Base-by-base conservation (phyloP, 64 coral and sea anemone genomes). In the Hydrozoanthus tunicans region DNA sequence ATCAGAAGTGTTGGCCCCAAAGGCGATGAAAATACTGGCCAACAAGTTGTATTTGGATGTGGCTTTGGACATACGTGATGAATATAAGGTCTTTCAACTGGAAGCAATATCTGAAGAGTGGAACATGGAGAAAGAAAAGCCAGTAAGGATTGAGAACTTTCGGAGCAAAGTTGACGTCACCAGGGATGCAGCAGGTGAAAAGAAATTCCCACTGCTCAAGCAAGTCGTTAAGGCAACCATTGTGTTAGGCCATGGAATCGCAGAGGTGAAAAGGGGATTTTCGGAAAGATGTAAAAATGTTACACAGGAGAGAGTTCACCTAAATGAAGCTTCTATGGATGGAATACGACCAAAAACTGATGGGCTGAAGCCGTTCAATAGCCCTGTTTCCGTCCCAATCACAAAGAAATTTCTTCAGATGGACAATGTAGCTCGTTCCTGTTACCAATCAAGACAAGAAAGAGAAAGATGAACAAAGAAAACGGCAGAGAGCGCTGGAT, bases 381-480 rank as follows among this genome's bases (percentile, higher is more conserved):
- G 60, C 60, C 60, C 60, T 62, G 60, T 11, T 62, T 62, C 61
- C 70, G 51, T 78, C 52, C 76, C 61, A n/a, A 67, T 67, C 23
- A 84, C 61, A 84, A 84, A 84, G 60, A 67, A 84, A 67, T 65
- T 74, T 11, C 83, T 73, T 71, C 83, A 86, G 55, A 86, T 86
- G 83, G 67, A 67, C 65, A 65, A 52, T 86, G 32, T 55, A 76
- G 68, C 85, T 89, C 85, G 60, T 76, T 71, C 69, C 85, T 73
- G 51, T 73, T 89, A 75, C 68, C 52, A 58, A 58, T 59, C 68
- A 73, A 56, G 67, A 73, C 85, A 74, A 73, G 85, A 89, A 54
- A 75, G 58, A 73, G 53, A 59, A 51, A 73, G 68, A 59, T 4
- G 70, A 89, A 86, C 17, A 43, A 25, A 69, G 64, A 86, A 69